Evolutionary conservation across 2,888 invertebrate genomes (phyloP).

Genomic region (Drosophila planitibia): DNA sequence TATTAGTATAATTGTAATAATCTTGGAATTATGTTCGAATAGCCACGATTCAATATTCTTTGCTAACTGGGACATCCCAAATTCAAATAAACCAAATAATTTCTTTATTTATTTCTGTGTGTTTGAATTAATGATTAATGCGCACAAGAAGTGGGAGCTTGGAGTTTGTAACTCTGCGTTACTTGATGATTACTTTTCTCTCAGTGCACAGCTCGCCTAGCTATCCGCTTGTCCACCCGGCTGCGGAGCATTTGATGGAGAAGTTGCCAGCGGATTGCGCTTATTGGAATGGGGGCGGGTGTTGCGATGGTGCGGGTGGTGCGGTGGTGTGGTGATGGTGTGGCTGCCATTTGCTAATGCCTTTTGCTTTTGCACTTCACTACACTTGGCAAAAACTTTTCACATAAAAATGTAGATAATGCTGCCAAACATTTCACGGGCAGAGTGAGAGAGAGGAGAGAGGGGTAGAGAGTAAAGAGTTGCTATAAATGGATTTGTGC

Average conservation of each 20-base stretch:
- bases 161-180: neutral
- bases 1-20: too few relatives aligned
- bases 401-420: conserved; percentile 78
- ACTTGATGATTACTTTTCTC: neutral
- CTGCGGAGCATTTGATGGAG: conserved; percentile 44
- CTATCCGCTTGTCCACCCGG: neutral
- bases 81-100: neutral
- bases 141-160: neutral
- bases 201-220: neutral
- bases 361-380: conserved; percentile 76
- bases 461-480: neutral
- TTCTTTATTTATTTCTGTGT: neutral
- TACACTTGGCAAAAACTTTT: conserved; percentile 71
- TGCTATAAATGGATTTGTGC: conserved; percentile 40
- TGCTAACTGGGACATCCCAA: too few relatives aligned
- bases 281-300: conserved; percentile 11
- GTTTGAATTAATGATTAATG: neutral
- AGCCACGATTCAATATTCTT: neutral
- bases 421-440: conserved; percentile 18
- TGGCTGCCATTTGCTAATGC: conserved; percentile 48
- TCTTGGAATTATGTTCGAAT: neutral
- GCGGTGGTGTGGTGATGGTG: neutral
- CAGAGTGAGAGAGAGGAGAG: neutral
- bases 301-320: neutral
- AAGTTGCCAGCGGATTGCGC: conserved; percentile 38